phyloP scores from a whole-genome alignment of 1,140 invertebrate species.

The Helicoverpa zea region DNA sequence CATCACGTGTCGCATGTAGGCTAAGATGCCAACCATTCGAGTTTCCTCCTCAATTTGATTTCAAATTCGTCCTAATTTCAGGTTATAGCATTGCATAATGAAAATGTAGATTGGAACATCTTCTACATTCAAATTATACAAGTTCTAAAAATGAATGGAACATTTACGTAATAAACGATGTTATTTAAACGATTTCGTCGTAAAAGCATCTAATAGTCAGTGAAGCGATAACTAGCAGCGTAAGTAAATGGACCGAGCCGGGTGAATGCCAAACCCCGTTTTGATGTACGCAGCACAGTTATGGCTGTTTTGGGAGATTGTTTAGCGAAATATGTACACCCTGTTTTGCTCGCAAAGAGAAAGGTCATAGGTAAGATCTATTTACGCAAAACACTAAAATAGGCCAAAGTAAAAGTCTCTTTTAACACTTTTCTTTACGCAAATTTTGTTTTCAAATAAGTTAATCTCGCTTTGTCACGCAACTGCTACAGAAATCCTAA shows the following conservation, averaged over 20 bases:
- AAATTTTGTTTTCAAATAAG: background rate
- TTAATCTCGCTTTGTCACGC: background rate
- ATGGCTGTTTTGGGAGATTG: constrained; percentile 3
- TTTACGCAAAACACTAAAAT: background rate
- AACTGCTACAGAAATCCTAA: too few species aligned
- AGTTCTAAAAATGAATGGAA: background rate
- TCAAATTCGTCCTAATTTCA: background rate
- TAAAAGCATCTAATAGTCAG: too few species aligned
- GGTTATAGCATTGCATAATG: background rate
- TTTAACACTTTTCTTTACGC: background rate
- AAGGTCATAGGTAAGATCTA: background rate
- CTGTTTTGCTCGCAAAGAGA: background rate
- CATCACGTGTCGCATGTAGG: background rate
- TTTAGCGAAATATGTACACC: background rate
- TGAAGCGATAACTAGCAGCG: background rate
- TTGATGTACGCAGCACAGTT: background rate
- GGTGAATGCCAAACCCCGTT: background rate
- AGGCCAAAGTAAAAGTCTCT: background rate
- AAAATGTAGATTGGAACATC: too few species aligned
- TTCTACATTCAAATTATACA: too few species aligned
- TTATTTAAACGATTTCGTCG: too few species aligned
- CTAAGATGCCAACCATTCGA: background rate
- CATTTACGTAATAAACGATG: background rate
- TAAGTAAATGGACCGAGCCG: background rate
- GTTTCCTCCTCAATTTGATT: constrained; percentile 13